phyloP scores from a whole-genome alignment of 2,113 vertebrate genomes.

The Chrysochloris asiatica region DNA sequence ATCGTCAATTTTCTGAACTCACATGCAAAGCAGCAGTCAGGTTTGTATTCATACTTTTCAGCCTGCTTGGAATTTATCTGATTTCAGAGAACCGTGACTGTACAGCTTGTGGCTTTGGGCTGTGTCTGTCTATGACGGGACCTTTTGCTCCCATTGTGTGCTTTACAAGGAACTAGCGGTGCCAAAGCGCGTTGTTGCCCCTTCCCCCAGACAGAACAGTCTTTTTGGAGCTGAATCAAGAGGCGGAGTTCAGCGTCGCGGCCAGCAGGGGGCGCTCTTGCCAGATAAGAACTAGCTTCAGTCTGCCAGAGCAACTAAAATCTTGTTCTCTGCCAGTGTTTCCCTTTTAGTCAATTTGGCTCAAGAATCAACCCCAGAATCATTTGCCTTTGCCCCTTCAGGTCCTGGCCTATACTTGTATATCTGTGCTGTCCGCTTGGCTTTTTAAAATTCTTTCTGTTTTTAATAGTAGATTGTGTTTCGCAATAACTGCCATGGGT shows the following conservation, averaged over 20 bases:
- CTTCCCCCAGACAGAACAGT: background rate
- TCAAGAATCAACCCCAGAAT: constrained; percentile 40
- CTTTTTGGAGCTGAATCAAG: constrained; percentile 37
- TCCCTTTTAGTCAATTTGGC: constrained; percentile 36
- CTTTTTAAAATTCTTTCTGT: constrained; percentile 36
- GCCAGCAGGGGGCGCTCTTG: constrained; percentile 79
- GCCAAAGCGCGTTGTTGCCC: background rate
- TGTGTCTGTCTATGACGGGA: background rate
- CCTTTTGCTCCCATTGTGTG: constrained; percentile 55
- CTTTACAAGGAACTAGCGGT: background rate
- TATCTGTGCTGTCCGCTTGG: background rate
- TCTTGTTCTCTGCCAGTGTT: constrained; percentile 11
- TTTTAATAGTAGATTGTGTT: constrained; percentile 53
- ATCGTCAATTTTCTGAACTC: constrained; percentile 20
- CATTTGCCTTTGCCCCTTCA: constrained; percentile 27
- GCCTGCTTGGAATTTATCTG: background rate
- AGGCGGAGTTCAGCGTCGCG: constrained; percentile 45
- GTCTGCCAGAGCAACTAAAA: background rate
- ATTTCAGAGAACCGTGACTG: constrained; percentile 39
- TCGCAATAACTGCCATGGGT: constrained; percentile 14
- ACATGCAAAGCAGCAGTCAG: background rate
- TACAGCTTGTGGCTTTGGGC: background rate
- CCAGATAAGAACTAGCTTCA: constrained; percentile 71
- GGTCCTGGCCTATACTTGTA: constrained; percentile 23
- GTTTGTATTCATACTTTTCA: constrained; percentile 20